Conservation (phyloP, 2,797 vertebrate species). For the Esox lucius region DNA sequence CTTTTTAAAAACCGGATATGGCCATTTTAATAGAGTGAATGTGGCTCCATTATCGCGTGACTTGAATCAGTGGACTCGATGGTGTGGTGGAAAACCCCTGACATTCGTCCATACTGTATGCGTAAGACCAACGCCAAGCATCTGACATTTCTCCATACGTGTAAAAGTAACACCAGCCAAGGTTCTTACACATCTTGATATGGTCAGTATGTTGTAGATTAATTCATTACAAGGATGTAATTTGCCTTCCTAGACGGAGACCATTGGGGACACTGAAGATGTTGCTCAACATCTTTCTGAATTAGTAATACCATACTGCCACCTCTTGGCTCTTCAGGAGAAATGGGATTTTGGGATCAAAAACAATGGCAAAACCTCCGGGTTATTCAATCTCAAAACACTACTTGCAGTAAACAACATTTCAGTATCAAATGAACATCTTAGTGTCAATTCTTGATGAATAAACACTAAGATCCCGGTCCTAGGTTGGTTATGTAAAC, state of each 20-base stretch:
- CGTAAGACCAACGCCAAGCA: neutral
- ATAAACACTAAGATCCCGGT: neutral
- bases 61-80: neutral
- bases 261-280: neutral
- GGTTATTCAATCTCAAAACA: neutral
- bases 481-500: neutral
- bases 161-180: neutral
- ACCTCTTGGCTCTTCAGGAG: slow-evolving; percentile 60
- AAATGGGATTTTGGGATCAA: no score
- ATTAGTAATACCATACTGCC: slow-evolving; percentile 58
- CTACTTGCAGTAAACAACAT: neutral
- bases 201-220: neutral
- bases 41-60: no score
- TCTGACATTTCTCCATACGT: neutral
- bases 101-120: neutral
- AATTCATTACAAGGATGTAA: neutral
- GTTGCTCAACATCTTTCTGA: slow-evolving; percentile 5
- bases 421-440: neutral
- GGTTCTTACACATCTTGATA: neutral
- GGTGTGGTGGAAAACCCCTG: neutral
- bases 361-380: neutral
- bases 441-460: neutral
- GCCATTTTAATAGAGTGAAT: no score
- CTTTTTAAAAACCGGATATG: no score
- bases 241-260: neutral